Base-by-base conservation (phyloP, 1,140 invertebrate species). In the Drosophila varians region DNA sequence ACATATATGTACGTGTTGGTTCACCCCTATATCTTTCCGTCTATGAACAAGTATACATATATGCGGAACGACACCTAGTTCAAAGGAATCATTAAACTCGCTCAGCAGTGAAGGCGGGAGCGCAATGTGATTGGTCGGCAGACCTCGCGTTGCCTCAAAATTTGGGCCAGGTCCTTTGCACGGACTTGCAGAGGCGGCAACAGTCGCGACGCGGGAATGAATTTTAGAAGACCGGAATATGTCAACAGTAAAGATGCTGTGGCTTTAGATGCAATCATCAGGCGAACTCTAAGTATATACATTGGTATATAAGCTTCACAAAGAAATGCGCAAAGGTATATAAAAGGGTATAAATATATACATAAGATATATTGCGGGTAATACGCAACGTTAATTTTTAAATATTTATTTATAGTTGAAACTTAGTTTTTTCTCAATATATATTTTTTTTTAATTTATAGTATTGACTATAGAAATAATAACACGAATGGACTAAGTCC, bases 61-160 rank as follows among this genome's bases (percentile, higher is more conserved):
- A 38, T 38, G 14, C 12, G 12, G 4, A 38, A 38, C 36, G 4
- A 38, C 14, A 38, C 36, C 36, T 38, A 38, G 14, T 16, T 38
- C 36, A 38, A 38, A 38, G 36, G 14, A 38, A 38, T 38, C 36
- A 38, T 38, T 38, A 14, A 38, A 38, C 12, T 38, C 16, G 14
- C 38, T 19, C 52, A 43, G 34, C 64, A 26, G 25, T 21, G 48
- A 40, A 65, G 54, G 62, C 64, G 75, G 57, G 51, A 70, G 54
- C 40, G 51, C 11, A n/a, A 11, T 77, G 52, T 78, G 75, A 79
- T 79, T 79, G 77, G 77, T 65, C 52, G 77, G 28, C 64, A 36
- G 43, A 54, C 38, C 47, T 78, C 75, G 75, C 77, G 77, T 14
- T 69, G 54, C 54, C 55, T 65, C 49, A 47, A 46, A 42, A 54